Base-by-base conservation (phyloP, 2,113 vertebrate genomes). In the Psittacus erithacus region DNA sequence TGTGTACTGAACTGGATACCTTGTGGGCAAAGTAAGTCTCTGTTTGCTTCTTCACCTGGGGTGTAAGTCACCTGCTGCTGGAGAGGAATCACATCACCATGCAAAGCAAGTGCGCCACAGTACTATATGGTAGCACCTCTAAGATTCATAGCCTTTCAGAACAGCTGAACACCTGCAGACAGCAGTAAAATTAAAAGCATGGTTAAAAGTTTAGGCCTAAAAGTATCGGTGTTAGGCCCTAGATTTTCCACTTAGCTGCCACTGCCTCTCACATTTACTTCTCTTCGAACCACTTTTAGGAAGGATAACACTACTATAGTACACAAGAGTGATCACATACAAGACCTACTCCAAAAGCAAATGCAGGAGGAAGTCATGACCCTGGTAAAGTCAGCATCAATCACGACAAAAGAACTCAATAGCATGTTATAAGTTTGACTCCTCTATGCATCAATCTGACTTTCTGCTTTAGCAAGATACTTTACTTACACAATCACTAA, bases 1-100 rank as follows among this genome's bases (percentile, higher is more conserved):
- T 99, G 98, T 63, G 99, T 99, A 63, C 91, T 99, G 71, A 99
- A 99, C 97, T 99, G 99, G 99, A 99, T 99, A 93, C 99, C 99
- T 9, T 99, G 98, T 92, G 98, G 99, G 82, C 99, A 99, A 92
- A 99, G 99, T 99, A 98, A 98, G 99, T 98, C 17, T 71, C 28
- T 63, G n/a, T 55, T 84, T 7, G 10, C 47, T 86, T 92, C 62
- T 5, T 84, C 84, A 65, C 43, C 52, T 12, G 8, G 9, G 62
- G 50, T n/a, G 6, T 16, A 33, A 73, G 17, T n/a, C 76, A 55
- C 41, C 63, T 46, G n/a, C 4, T 73, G 49, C 31, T n/a, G 25
- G 23, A 39, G 33, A 17, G 41, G 64, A 84, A 59, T 62, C 23
- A 11, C 55, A 44, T 65, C 80, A 35, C 59, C 13, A 3, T 1